Evolutionary conservation across 2,113 vertebrate genomes (phyloP).

Genomic region (Lutjanus erythropterus): DNA sequence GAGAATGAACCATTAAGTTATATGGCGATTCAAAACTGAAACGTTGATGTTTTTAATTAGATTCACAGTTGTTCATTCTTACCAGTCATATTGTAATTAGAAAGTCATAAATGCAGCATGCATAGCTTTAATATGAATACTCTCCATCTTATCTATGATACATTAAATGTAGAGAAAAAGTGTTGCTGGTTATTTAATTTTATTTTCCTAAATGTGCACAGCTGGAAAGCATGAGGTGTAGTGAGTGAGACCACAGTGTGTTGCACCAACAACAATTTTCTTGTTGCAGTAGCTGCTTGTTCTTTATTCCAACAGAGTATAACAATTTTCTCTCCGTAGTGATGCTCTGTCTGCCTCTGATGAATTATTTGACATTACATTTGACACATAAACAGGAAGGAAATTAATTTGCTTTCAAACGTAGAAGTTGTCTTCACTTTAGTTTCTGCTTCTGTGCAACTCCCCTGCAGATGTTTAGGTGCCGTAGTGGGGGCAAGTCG

Average conservation of each 20-base stretch:
- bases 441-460: conserved; percentile 10
- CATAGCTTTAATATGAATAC: conserved; percentile 3
- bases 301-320: not conserved
- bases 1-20: conserved; percentile 38
- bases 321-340: not conserved
- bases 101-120: conserved; percentile 32
- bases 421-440: not conserved
- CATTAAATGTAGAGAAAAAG: no score
- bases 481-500: not conserved
- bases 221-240: conserved; percentile 25
- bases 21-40: conserved; percentile 19
- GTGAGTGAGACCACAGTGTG: conserved; percentile 1
- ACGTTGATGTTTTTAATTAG: conserved; percentile 51
- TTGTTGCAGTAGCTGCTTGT: not conserved
- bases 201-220: not conserved
- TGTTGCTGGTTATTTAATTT: conserved; percentile 22
- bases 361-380: conserved; percentile 19
- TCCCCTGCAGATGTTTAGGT: conserved; percentile 44
- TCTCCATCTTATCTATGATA: not conserved
- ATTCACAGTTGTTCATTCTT: conserved; percentile 35
- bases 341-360: conserved; percentile 8
- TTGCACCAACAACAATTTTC: not conserved
- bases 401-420: conserved; percentile 32
- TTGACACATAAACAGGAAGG: conserved; percentile 1
- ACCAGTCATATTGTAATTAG: conserved; percentile 49